These are phyloP conservation scores for Conger conger DNA, from an alignment of 2,113 vertebrate genomes.

Conservation along the genomic window DNA sequence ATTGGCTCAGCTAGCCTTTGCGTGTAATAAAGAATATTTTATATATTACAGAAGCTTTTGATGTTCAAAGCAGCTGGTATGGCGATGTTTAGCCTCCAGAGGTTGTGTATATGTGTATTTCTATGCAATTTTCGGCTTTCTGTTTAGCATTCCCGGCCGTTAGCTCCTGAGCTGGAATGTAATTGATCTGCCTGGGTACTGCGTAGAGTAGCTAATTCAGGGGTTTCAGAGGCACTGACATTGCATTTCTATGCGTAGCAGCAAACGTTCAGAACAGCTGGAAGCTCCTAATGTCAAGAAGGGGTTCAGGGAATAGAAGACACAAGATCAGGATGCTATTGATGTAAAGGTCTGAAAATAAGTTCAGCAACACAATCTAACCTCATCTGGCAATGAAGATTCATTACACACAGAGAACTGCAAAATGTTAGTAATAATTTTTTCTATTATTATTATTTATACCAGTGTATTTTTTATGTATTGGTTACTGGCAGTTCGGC, in stretches of 20 bases:
- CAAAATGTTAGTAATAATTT: neutral
- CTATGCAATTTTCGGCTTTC: constrained; percentile 23
- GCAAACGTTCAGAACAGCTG: neutral
- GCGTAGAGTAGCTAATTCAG: constrained; percentile 33
- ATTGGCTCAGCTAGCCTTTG: too few species aligned
- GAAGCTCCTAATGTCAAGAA: neutral
- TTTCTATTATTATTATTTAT: too few species aligned
- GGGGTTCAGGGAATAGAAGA: neutral
- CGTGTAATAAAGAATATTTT: too few species aligned
- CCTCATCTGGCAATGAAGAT: neutral
- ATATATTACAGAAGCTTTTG: too few species aligned
- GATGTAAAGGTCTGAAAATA: neutral
- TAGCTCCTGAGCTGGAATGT: constrained; percentile 27
- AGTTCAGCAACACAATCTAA: neutral
- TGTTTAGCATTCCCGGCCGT: constrained; percentile 38
- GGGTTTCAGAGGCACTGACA: constrained; percentile 25
- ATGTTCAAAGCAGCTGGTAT: too few species aligned
- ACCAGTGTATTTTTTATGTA: neutral
- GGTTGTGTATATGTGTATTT: constrained; percentile 15
- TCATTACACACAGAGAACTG: neutral
- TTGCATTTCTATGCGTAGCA: neutral
- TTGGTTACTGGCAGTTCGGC: neutral
- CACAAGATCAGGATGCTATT: neutral
- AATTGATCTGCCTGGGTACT: constrained; percentile 22
- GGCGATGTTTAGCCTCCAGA: too few species aligned